Conservation (phyloP, 2,113 vertebrate species). For the Aspidoscelis tigris region DNA sequence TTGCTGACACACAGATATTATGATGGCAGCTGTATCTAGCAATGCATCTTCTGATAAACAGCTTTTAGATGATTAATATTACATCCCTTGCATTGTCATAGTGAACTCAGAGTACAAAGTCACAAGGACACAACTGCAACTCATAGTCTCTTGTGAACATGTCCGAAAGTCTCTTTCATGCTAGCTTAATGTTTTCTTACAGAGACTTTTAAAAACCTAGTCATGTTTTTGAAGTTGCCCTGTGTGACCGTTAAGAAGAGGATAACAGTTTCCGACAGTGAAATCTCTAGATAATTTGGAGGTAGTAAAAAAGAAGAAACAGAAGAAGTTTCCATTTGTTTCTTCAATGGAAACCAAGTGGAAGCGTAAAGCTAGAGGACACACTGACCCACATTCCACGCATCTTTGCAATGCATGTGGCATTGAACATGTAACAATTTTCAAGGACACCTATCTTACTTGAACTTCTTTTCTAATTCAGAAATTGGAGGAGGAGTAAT, state of each 20-base stretch:
- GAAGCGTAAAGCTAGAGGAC: constrained; percentile 32
- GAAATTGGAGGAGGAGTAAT: neutral
- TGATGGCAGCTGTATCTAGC: neutral
- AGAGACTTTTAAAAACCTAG: constrained; percentile 22
- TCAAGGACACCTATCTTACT: constrained; percentile 25
- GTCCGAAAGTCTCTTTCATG: constrained; percentile 32
- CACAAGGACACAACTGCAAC: neutral
- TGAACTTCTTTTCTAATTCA: neutral
- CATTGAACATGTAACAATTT: constrained; percentile 31
- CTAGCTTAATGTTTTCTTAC: neutral
- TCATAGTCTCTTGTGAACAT: neutral
- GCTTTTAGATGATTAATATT: constrained; percentile 13
- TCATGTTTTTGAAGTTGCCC: constrained; percentile 29
- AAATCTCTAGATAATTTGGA: constrained; percentile 11
- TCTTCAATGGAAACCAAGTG: constrained; percentile 34
- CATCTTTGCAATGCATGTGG: neutral
- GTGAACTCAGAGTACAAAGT: neutral
- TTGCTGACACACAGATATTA: neutral
- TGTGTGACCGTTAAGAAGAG: constrained; percentile 34
- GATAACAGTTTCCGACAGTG: constrained; percentile 8
- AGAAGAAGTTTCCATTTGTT: constrained; percentile 8
- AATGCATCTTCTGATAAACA: neutral
- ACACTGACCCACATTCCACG: neutral
- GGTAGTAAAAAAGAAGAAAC: constrained; percentile 1
- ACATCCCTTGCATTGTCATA: rapidly evolving